These are phyloP conservation scores for Diprion similis DNA, from an alignment of 1,140 invertebrate species.

Conservation along the genomic window DNA sequence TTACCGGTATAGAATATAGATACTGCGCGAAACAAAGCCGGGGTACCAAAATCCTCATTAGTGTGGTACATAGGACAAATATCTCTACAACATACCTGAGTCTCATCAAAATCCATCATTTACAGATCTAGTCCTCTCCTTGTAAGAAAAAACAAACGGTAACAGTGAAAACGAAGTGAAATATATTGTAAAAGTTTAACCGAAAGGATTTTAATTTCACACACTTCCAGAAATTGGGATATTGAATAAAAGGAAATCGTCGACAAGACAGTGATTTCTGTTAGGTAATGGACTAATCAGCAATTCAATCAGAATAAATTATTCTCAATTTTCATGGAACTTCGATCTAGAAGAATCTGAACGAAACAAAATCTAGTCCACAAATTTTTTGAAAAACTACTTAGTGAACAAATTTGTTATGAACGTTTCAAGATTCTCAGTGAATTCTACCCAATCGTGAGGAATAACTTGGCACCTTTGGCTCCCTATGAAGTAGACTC, in stretches of 20 bases:
- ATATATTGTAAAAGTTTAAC: background rate
- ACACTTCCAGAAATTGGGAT: background rate
- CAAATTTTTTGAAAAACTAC: background rate
- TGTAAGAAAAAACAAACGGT: too few relatives aligned
- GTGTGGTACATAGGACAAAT: too few relatives aligned
- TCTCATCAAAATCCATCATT: too few relatives aligned
- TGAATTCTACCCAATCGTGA: background rate
- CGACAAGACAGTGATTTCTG: background rate
- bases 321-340: background rate
- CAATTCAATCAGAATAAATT: background rate
- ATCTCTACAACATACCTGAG: too few relatives aligned
- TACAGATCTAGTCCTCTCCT: too few relatives aligned
- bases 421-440: background rate
- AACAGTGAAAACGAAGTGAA: too few relatives aligned
- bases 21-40: too few relatives aligned
- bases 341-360: background rate
- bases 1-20: too few relatives aligned
- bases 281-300: background rate
- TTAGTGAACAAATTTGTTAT: background rate
- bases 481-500: slow-evolving; percentile 6
- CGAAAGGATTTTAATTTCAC: background rate
- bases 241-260: background rate
- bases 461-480: slow-evolving; percentile 4
- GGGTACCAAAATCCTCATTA: too few relatives aligned
- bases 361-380: background rate